These are phyloP conservation scores for Nerophis ophidion DNA, from an alignment of 2,113 vertebrate genomes.

Conservation along the genomic window DNA sequence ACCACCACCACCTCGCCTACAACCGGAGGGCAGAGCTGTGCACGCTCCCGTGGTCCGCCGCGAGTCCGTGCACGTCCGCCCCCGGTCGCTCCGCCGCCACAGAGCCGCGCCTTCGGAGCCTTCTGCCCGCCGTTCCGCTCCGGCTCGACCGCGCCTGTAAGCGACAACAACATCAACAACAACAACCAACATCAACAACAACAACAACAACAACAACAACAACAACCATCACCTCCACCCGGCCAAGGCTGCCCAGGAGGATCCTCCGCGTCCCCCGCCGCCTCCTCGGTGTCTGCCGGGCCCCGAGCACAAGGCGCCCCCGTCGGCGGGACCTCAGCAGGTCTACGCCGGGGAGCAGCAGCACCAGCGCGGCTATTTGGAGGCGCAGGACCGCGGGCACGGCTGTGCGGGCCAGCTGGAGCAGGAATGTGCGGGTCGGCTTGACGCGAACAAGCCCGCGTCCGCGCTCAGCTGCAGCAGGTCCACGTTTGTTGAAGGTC, in stretches of 20 bases:
- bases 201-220: conserved; percentile 41
- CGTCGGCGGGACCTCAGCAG: conserved; percentile 68
- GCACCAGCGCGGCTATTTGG: conserved; percentile 70
- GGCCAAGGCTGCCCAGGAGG: conserved; percentile 61
- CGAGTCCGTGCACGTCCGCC: conserved; percentile 78
- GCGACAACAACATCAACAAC: conserved; percentile 50
- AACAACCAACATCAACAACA: too few relatives aligned
- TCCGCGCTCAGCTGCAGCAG: conserved; percentile 78
- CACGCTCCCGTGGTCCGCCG: conserved; percentile 85
- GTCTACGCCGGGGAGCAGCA: conserved; percentile 67
- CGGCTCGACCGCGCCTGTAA: conserved; percentile 71
- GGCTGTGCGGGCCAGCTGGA: conserved; percentile 70
- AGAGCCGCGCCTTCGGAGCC: conserved; percentile 77
- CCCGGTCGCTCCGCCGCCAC: conserved; percentile 65
- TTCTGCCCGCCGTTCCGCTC: conserved; percentile 81
- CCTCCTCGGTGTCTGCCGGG: conserved; percentile 73
- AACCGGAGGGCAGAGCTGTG: conserved; percentile 76
- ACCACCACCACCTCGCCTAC: conserved; percentile 78
- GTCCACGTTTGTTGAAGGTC: conserved; percentile 83
- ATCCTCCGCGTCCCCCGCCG: background rate
- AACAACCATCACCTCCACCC: conserved; percentile 49
- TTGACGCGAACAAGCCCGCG: conserved; percentile 71
- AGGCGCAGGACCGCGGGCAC: conserved; percentile 70
- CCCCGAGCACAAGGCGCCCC: conserved; percentile 69
- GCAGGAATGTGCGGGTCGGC: conserved; percentile 66